Percentiles rank a stretch among this genome's conserved stretches.
phyloP scores from a whole-genome alignment of 2,113 vertebrate genomes.

The Potamarius usumacintae region DNA sequence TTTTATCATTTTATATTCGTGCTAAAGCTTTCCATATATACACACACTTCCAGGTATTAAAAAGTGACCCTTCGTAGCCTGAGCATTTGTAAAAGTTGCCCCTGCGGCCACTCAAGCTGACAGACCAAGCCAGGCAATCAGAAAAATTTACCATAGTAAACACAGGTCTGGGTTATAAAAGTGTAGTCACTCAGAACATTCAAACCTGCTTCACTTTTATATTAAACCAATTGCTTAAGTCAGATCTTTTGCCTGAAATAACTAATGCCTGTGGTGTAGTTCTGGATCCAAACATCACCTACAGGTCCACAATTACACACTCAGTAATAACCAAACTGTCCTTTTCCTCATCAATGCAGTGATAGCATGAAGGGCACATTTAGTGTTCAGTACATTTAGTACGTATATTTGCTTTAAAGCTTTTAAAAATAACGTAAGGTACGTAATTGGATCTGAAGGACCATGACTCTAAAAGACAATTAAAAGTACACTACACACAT shows the following conservation, averaged over 20 bases:
- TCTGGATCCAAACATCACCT: not conserved
- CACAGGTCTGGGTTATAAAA: not conserved
- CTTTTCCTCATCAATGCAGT: not conserved
- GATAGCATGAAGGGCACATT: not conserved
- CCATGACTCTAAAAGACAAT: not conserved
- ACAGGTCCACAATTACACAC: not conserved
- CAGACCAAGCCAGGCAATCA: not conserved
- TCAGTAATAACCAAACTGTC: not conserved
- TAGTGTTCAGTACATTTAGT: not conserved
- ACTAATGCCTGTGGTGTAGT: not conserved
- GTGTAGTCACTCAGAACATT: not conserved
- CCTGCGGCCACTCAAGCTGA: not conserved
- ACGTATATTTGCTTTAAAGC: not conserved
- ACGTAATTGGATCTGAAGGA: not conserved
- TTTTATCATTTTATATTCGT: conserved; percentile 14
- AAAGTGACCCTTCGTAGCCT: not conserved
- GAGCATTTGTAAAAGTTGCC: not conserved
- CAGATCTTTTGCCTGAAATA: not conserved
- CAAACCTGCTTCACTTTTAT: not conserved
- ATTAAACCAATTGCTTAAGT: not conserved
- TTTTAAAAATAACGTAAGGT: not conserved
- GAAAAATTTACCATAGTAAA: not conserved
- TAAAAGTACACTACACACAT: not conserved
- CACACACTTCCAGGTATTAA: not conserved
- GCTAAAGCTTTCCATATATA: not conserved